Evolutionary conservation across 2,113 vertebrate genomes (phyloP).

Genomic region (Ardeotis arabs): DNA sequence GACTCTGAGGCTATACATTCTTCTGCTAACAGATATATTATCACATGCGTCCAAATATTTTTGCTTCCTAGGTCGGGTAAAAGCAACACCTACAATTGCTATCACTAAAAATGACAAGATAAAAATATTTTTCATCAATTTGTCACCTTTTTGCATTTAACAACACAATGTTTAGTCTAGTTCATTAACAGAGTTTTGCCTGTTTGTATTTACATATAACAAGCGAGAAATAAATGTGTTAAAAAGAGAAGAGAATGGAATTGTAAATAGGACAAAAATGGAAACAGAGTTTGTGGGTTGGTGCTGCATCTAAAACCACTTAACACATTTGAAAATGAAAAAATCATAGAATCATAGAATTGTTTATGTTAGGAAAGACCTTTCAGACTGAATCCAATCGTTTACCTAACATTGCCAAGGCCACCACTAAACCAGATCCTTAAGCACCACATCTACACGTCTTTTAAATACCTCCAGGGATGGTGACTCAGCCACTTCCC

Average conservation of each 20-base stretch:
- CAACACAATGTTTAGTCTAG: neutral
- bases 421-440: too few species aligned
- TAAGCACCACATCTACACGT: too few species aligned
- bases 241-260: neutral
- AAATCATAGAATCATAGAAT: neutral
- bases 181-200: neutral
- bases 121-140: neutral
- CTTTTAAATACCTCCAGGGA: neutral
- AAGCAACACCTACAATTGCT: conserved; percentile 23
- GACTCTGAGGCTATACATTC: neutral
- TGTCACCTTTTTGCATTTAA: neutral
- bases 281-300: neutral
- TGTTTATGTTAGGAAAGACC: too few species aligned
- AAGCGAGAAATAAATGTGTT: neutral
- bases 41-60: conserved; percentile 45
- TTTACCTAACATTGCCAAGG: too few species aligned
- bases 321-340: neutral
- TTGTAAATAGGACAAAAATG: neutral
- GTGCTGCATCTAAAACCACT: neutral
- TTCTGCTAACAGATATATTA: conserved; percentile 3
- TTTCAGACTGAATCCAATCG: too few species aligned
- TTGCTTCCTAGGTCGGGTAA: conserved; percentile 1
- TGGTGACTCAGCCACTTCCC: neutral
- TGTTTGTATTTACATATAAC: neutral
- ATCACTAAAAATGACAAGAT: conserved; percentile 3